Base-by-base conservation (phyloP, 2,888 invertebrate species). In the Drosophila neonasuta region DNA sequence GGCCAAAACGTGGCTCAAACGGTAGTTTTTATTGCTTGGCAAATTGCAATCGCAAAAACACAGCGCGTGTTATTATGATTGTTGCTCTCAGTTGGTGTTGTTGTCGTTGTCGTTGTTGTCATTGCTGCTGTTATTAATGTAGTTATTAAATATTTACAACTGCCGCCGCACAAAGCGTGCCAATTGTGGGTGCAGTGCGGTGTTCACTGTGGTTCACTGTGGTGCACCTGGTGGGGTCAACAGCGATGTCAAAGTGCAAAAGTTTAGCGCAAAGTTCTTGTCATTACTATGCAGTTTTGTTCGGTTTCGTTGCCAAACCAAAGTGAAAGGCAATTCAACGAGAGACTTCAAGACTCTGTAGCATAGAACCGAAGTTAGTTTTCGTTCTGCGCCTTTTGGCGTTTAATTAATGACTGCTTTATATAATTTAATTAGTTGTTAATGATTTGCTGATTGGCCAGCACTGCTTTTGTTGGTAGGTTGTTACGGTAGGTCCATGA, bases 121-220 rank as follows among this genome's bases (percentile, higher is more conserved):
- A 68, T 64, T 77, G 83, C 73, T 66, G 76, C 51, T 67, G 84
- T 82, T 87, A 84, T 84, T 84, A 84, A 84, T 84, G 83, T 87
- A 84, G 83, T 84, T 84, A 84, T 84, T 84, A 83, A 83, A 82
- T 80, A 85, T 79, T 77, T 86, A 87, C 87, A 84, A 84, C 86
- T 84, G 83, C 87, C 62, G 74, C 87, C 68, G 78, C 74, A 68
- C 44, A 77, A 69, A 72, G 75, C 84, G 78, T 82, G 83, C 75
- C 80, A 69, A 60, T 70, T 65, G 73, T 76, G 77, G 77, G 77
- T 73, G 65, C 60, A 42, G 72, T 69, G 70, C 34, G 29, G 49
- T 49, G 48, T 7, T 34, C 24, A 39, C 58, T 2, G 51, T n/a
- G 49, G 48, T 7, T 34, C 24, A 39, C 58, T 2, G 51, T n/a